Percentiles rank a stretch among this genome's conserved stretches.
These are phyloP conservation scores for Drosophila sulfurigaster DNA, from an alignment of 1,140 invertebrate species.

Conservation along the genomic window DNA sequence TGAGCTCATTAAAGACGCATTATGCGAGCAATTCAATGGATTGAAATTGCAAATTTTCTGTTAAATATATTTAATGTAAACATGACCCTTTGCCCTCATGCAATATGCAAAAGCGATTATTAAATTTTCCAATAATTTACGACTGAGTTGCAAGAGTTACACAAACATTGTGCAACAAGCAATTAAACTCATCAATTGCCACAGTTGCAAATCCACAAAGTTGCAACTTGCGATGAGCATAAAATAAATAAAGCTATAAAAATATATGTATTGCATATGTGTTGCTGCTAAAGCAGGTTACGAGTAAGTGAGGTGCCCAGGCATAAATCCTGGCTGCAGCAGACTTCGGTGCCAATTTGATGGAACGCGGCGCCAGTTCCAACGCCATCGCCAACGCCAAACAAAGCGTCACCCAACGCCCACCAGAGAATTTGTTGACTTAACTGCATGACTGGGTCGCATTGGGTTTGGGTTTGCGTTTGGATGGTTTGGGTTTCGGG, in stretches of 20 bases:
- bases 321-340: constrained; percentile 25
- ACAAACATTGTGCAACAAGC: constrained; percentile 8
- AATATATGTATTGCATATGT: constrained; percentile 5
- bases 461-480: constrained; percentile 11
- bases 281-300: neutral
- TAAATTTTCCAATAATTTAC: constrained; percentile 47
- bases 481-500: neutral
- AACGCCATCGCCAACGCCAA: constrained; percentile 40
- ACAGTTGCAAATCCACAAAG: constrained; percentile 32
- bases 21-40: neutral
- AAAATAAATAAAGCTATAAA: constrained; percentile 53
- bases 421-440: constrained; percentile 39
- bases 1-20: constrained; percentile 20
- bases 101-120: constrained; percentile 51
- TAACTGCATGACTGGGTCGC: constrained; percentile 47
- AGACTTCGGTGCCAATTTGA: constrained; percentile 39
- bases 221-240: constrained; percentile 38
- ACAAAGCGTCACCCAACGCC: constrained; percentile 7
- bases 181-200: constrained; percentile 38
- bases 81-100: constrained; percentile 3
- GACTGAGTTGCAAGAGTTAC: constrained; percentile 6
- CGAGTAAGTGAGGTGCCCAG: neutral
- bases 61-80: constrained; percentile 28
- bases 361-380: constrained; percentile 47
- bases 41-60: constrained; percentile 16